Conservation (phyloP, 2,888 invertebrate species). For the Clitarchus hookeri region DNA sequence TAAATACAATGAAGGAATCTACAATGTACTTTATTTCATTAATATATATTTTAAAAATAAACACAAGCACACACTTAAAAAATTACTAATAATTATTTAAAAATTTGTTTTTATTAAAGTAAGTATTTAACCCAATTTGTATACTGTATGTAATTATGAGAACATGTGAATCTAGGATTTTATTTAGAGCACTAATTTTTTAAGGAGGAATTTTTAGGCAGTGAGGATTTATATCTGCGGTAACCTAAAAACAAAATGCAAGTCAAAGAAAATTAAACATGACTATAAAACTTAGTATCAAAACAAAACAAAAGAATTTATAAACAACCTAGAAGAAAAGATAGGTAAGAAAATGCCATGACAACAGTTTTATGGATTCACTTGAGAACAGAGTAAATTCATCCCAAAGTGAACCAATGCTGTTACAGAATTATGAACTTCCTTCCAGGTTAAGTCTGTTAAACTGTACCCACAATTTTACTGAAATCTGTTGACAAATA, state of each 20-base stretch:
- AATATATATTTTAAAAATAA: not conserved
- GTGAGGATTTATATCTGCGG: not conserved
- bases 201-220: conserved; percentile 8
- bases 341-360: not conserved
- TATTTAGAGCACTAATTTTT: not conserved
- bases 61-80: not conserved
- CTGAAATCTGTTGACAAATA: no score
- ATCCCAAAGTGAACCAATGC: no score
- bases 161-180: not conserved
- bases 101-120: not conserved
- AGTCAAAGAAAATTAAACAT: not conserved
- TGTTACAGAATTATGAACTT: no score
- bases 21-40: not conserved
- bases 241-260: not conserved
- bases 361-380: not conserved
- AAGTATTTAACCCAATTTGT: not conserved
- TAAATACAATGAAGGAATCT: not conserved
- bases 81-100: no score
- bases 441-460: no score
- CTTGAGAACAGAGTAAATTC: no score
- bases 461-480: no score
- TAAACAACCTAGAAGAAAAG: not conserved
- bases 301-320: no score
- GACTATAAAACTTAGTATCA: not conserved
- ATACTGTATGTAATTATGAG: no score